These are phyloP conservation scores for Chirona hameri DNA, from an alignment of 2,888 invertebrate species.

Conservation along the genomic window DNA sequence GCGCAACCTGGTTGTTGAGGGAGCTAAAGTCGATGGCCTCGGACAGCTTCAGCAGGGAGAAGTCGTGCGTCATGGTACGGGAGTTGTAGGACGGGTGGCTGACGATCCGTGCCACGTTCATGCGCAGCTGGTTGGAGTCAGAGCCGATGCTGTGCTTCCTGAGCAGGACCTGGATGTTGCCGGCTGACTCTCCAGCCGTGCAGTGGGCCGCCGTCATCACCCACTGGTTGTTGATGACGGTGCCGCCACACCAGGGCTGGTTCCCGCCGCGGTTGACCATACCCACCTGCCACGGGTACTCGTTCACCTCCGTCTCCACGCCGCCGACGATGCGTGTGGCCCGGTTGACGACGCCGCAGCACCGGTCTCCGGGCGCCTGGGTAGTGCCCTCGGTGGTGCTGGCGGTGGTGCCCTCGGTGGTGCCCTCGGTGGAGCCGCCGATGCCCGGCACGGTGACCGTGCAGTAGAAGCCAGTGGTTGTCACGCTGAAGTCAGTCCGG, in stretches of 20 bases:
- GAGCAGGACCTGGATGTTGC: neutral
- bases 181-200: neutral
- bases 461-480: neutral
- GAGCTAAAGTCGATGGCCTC: neutral
- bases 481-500: neutral
- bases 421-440: neutral
- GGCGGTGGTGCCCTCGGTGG: neutral
- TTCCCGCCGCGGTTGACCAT: neutral
- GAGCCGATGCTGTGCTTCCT: neutral
- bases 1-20: neutral
- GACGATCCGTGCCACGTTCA: neutral
- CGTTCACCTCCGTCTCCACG: neutral
- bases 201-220: conserved; percentile 5
- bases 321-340: conserved; percentile 7
- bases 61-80: neutral
- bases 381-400: neutral
- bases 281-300: neutral
- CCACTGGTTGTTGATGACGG: conserved; percentile 24
- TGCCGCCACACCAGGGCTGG: conserved; percentile 1
- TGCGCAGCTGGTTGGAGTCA: neutral
- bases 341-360: conserved; percentile 24
- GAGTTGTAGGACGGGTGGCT: neutral
- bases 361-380: neutral
- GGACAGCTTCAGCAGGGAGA: neutral
- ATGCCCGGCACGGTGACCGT: neutral